Conservation (phyloP, 2,888 invertebrate species). For the Petrolisthes manimaculis region DNA sequence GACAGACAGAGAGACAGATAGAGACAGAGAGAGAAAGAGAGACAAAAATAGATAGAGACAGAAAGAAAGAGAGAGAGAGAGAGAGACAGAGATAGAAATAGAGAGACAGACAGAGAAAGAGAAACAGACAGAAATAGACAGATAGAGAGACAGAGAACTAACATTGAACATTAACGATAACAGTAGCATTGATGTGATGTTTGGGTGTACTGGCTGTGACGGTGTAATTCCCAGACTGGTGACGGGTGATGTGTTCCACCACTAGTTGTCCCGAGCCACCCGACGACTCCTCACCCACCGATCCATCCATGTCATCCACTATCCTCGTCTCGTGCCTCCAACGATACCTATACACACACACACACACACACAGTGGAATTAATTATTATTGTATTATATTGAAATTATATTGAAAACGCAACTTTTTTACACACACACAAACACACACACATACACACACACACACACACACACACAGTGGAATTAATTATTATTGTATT, state of each 20-base stretch:
- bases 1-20: not conserved
- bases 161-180: slow-evolving; percentile 45
- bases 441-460: no score
- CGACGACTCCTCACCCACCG: slow-evolving; percentile 6
- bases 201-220: not conserved
- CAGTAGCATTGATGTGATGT: slow-evolving; percentile 30
- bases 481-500: no score
- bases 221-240: slow-evolving; percentile 20
- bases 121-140: not conserved
- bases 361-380: not conserved
- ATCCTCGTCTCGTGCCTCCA: slow-evolving; percentile 29
- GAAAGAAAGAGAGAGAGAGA: no score
- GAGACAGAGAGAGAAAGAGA: no score
- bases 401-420: no score
- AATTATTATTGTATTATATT: not conserved
- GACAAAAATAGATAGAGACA: no score
- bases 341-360: slow-evolving; percentile 16
- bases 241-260: slow-evolving; percentile 11
- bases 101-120: not conserved
- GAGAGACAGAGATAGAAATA: no score
- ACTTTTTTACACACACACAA: no score
- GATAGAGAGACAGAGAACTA: slow-evolving; percentile 11
- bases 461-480: no score
- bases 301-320: slow-evolving; percentile 11
- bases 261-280: slow-evolving; percentile 16